These are phyloP conservation scores for Vidua chalybeata DNA, from an alignment of 2,113 vertebrate genomes.

Conservation along the genomic window DNA sequence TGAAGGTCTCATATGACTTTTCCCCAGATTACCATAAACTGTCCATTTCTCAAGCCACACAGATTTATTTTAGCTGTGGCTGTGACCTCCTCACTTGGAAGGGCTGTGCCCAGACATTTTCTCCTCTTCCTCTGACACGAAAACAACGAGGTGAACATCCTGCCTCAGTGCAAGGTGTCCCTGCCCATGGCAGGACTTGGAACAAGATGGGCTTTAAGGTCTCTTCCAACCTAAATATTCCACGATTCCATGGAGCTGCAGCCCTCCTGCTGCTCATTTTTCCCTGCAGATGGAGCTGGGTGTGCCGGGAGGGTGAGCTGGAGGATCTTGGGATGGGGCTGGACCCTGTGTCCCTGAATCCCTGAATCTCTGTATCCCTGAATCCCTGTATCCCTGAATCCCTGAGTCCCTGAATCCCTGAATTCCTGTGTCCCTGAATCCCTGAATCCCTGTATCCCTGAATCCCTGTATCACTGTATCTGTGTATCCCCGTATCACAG, in stretches of 20 bases:
- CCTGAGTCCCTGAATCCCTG: fast-evolving
- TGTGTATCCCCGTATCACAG: fast-evolving
- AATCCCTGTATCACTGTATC: fast-evolving
- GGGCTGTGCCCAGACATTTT: not conserved
- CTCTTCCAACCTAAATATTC: not conserved
- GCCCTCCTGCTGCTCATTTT: not conserved
- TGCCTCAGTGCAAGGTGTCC: not conserved
- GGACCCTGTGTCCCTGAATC: not conserved
- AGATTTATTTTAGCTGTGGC: not conserved
- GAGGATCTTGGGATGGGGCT: not conserved
- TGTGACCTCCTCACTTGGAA: not conserved
- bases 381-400: fast-evolving
- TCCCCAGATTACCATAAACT: not conserved
- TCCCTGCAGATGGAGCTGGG: fast-evolving
- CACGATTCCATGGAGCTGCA: not conserved
- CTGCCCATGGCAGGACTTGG: not conserved
- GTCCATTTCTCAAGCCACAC: not conserved
- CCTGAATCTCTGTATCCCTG: fast-evolving
- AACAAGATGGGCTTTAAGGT: not conserved
- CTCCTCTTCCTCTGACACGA: fast-evolving
- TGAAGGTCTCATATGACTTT: not conserved
- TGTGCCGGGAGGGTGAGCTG: not conserved
- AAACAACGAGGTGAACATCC: not conserved
- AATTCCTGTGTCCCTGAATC: fast-evolving
- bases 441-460: not conserved